phyloP scores from a whole-genome alignment of 2,113 vertebrate genomes.

The Otis tarda region DNA sequence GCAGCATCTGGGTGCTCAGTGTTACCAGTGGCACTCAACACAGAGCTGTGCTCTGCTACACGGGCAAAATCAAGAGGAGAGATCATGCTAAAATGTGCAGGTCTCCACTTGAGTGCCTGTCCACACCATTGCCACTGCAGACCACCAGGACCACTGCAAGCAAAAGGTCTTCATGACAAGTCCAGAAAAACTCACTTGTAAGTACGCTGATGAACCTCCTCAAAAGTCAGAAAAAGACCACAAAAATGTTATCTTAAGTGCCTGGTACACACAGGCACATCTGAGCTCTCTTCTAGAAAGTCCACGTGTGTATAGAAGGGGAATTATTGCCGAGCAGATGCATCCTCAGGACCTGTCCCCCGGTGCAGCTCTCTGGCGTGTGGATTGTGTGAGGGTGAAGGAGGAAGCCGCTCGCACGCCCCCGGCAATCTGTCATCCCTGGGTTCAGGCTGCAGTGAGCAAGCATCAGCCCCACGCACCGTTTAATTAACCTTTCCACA shows the following conservation, averaged over 20 bases:
- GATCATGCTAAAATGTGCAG: background rate
- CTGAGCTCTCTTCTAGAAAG: background rate
- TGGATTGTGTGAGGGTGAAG: background rate
- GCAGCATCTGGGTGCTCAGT: background rate
- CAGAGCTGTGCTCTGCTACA: fast-evolving
- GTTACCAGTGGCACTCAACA: background rate
- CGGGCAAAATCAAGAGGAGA: background rate
- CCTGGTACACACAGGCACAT: background rate
- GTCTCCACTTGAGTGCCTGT: background rate
- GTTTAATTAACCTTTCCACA: constrained; percentile 59
- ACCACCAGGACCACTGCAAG: background rate
- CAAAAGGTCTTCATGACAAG: background rate
- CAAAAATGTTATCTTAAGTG: background rate
- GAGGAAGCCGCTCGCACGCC: background rate
- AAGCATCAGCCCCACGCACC: constrained; percentile 26
- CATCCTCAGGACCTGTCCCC: fast-evolving
- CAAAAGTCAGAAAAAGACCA: background rate
- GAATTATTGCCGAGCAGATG: fast-evolving
- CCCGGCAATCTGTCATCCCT: background rate
- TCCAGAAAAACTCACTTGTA: background rate
- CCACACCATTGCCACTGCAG: background rate
- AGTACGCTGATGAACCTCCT: background rate
- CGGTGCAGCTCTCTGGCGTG: fast-evolving
- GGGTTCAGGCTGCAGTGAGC: background rate
- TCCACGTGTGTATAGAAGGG: fast-evolving